Base-by-base conservation (phyloP, 2,797 vertebrate genomes). In the Lates japonicus region DNA sequence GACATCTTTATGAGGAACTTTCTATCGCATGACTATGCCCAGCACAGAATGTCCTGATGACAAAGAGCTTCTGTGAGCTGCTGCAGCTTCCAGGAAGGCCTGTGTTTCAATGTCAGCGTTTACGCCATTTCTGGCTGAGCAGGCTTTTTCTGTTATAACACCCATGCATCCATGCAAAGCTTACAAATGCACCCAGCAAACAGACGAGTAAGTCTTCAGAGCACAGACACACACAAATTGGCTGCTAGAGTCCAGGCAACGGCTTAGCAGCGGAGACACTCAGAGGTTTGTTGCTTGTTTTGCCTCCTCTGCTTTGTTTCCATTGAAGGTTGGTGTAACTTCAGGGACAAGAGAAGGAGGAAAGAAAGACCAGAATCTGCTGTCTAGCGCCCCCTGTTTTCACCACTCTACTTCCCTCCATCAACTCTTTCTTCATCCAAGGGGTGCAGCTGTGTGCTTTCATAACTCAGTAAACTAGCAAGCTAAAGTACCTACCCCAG, bases 311-410 rank as follows among this genome's bases (percentile, higher is more conserved):
- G 70, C 84, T 92, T 89, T 87, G 90, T 94, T 90, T 88, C 90
- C 84, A 79, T 31, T 70, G 68, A 86, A 70, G 35, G 2, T 94
- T 95, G n/a, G 92, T 42, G 70, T 90, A 93, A 95, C 82, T 29
- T 22, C 74, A 63, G 70, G 51, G 70, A 63, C 17, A 54, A 74
- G 61, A 73, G 76, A 71, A 17, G 39, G 33, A 67, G 55, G 65
- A 68, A 60, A 77, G 80, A 69, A 69, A 66, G 66, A 52, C 44
- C 13, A 61, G 83, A 73, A 59, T 82, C 63, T 63, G 65, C 67
- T 17, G 54, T 62, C 31, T 81, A 57, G 8, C 58, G n/a, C 66
- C 41, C 42, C 42, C 59, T 41, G 19, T 74, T 78, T 81, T 74
- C 68, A 39, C 54, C 35, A n/a, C n/a, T n/a, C 76, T 20, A 8